Evolutionary conservation across 2,797 vertebrate genomes (phyloP).

Genomic region (Lithobates sylvaticus): DNA sequence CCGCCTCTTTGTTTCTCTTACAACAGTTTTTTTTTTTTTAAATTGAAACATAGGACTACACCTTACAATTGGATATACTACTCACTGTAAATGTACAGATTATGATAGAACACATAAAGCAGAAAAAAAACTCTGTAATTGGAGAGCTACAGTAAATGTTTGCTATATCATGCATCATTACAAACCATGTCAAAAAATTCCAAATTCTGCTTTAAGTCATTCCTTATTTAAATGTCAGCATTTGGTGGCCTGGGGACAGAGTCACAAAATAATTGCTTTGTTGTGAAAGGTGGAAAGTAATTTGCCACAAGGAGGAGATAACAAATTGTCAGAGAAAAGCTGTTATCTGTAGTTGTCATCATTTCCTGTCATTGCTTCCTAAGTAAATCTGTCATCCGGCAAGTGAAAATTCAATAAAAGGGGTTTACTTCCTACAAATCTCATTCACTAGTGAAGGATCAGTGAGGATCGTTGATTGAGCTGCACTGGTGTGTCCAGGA

Average conservation of each 20-base stretch:
- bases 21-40: too few species aligned
- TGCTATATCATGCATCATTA: not conserved
- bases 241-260: slow-evolving; percentile 25
- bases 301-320: slow-evolving; percentile 63
- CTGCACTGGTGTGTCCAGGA: slow-evolving; percentile 19
- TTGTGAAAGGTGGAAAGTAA: slow-evolving; percentile 64
- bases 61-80: too few species aligned
- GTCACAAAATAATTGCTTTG: slow-evolving; percentile 36
- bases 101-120: too few species aligned
- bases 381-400: slow-evolving; percentile 42
- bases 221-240: not conserved
- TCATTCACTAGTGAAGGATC: slow-evolving; percentile 52
- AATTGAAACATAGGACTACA: too few species aligned
- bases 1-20: too few species aligned
- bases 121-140: not conserved
- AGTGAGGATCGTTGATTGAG: slow-evolving; percentile 29
- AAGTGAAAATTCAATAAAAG: slow-evolving; percentile 52
- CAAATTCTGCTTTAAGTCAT: not conserved
- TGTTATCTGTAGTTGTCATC: not conserved
- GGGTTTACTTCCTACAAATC: slow-evolving; percentile 51
- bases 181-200: not conserved
- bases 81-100: too few species aligned
- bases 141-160: not conserved
- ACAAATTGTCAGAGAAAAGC: slow-evolving; percentile 24
- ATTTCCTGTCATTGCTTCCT: slow-evolving; percentile 46